Percentiles rank a stretch among this genome's conserved stretches.
These are phyloP conservation scores for Chunga burmeisteri DNA, from an alignment of 2,113 vertebrate genomes.

Conservation along the genomic window DNA sequence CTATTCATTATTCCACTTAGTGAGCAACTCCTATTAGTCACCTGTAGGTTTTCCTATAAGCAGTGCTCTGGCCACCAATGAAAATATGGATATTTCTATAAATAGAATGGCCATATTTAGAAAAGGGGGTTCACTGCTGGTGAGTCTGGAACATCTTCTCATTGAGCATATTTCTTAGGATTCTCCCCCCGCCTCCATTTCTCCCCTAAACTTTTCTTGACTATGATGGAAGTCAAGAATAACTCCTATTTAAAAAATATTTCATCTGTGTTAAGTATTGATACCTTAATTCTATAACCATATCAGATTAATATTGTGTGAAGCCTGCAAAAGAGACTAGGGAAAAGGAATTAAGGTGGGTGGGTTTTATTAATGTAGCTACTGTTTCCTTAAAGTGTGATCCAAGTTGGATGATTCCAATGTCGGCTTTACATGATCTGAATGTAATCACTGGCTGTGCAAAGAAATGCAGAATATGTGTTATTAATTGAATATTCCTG, in stretches of 20 bases:
- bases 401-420: neutral
- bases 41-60: slow-evolving; percentile 89
- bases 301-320: neutral
- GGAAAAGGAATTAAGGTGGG: slow-evolving; percentile 7
- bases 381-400: neutral
- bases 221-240: slow-evolving; percentile 1
- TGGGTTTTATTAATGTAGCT: neutral
- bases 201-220: slow-evolving; percentile 52
- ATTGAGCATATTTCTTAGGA: slow-evolving; percentile 32
- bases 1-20: slow-evolving; percentile 99
- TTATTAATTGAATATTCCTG: slow-evolving; percentile 49
- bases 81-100: slow-evolving; percentile 87
- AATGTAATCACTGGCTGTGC: slow-evolving; percentile 11
- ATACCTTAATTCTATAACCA: neutral
- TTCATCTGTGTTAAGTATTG: neutral
- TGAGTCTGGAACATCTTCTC: slow-evolving; percentile 30
- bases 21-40: slow-evolving; percentile 98
- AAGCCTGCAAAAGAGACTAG: neutral
- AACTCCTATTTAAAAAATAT: slow-evolving; percentile 9
- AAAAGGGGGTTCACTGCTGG: slow-evolving; percentile 70
- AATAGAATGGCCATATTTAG: slow-evolving; percentile 86
- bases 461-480: slow-evolving; percentile 30
- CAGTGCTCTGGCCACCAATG: slow-evolving; percentile 87
- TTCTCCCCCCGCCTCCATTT: neutral
- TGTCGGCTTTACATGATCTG: neutral